Base-by-base conservation (phyloP, 2,888 invertebrate species). In the Sericinus montela region DNA sequence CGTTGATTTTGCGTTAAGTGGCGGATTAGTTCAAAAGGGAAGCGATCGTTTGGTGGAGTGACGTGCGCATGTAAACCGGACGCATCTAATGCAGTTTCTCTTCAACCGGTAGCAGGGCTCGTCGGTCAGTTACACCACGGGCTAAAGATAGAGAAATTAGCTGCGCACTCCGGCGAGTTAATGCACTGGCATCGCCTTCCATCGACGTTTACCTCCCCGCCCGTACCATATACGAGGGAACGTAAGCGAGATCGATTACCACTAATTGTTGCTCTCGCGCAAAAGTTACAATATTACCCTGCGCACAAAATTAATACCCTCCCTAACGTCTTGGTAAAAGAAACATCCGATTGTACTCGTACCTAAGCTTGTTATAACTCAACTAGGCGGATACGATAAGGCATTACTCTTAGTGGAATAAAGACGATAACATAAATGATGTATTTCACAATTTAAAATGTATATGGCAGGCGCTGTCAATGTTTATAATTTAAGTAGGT, bases 131-230 rank as follows among this genome's bases (percentile, higher is more conserved):
- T 82, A 88, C 46, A 47, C 81, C 79, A 76, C 62, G 69, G 70
- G 77, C 87, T 87, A 87, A 85, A 87, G 85, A 87, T 88, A 88
- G 87, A 87, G 84, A 85, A 88, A 86, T 87, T 86, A 87, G 80
- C 75, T 67, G 75, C 66, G 67, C 72, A 64, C 65, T 34, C 32
- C 45, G 45, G 15, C 69, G 73, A 80, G 84, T 81, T 82, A 85
- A 82, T 75, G 84, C 54, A 53, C 46, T 49, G 48, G 42, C 50
- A 28, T 45, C 30, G 42, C 35, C 45, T 46, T 48, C 49, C 35
- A 39, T 15, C 25, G 38, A 45, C 48, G 48, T 48, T 34, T 45
- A 19, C 16, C 34, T 25, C 69, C 71, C 67, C 79, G 76, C 79
- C 79, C 78, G 67, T 72, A 57, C 80, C 81, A 72, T 84, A 83